phyloP scores from a whole-genome alignment of 2,113 vertebrate genomes.

The Melospiza georgiana region DNA sequence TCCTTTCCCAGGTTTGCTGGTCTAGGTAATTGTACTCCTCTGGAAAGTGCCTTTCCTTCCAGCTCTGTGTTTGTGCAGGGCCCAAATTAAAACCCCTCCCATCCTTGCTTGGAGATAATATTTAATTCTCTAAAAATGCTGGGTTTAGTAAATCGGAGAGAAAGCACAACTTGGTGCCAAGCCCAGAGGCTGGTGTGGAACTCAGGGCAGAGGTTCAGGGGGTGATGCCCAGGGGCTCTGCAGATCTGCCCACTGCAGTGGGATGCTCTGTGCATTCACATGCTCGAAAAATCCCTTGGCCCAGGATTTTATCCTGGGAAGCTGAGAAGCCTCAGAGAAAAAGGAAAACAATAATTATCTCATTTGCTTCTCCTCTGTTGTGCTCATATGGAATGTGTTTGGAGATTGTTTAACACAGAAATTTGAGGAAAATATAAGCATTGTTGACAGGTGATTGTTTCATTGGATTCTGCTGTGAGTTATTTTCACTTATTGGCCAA shows the following conservation, averaged over 20 bases:
- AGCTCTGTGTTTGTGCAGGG: background rate
- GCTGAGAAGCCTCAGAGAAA: too few species aligned
- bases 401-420: too few species aligned
- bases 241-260: background rate
- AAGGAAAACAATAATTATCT: too few species aligned
- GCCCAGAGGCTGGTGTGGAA: background rate
- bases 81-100: background rate
- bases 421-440: too few species aligned
- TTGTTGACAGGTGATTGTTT: too few species aligned
- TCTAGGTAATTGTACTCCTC: background rate
- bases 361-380: too few species aligned
- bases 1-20: background rate
- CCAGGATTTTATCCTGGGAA: too few species aligned
- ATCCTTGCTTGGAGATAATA: background rate
- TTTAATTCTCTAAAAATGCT: background rate
- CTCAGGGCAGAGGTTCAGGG: background rate
- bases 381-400: too few species aligned
- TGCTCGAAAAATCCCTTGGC: too few species aligned
- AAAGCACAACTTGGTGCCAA: background rate
- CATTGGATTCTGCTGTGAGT: too few species aligned
- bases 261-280: too few species aligned
- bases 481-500: too few species aligned
- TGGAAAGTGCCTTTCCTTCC: background rate
- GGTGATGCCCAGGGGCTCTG: background rate
- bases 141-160: background rate